phyloP scores from a whole-genome alignment of 1,140 invertebrate species.

The Brachystomella parvula region DNA sequence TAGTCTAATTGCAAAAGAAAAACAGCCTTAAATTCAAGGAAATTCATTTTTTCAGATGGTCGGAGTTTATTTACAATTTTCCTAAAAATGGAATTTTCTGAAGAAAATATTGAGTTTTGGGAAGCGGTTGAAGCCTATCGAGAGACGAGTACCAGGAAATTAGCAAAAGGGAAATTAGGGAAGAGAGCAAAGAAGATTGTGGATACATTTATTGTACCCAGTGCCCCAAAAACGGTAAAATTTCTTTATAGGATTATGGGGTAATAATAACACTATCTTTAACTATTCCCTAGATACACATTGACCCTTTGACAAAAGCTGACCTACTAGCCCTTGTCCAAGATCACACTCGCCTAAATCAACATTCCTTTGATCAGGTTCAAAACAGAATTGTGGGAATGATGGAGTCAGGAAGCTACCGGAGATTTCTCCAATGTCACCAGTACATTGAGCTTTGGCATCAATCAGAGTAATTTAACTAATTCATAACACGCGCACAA shows the following conservation, averaged over 20 bases:
- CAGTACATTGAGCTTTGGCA: background rate
- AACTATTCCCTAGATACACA: background rate
- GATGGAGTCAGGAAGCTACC: background rate
- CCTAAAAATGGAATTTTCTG: background rate
- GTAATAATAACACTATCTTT: background rate
- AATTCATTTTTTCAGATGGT: slow-evolving; percentile 1
- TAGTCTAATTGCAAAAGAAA: no score
- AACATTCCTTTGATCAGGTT: background rate
- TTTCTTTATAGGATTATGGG: background rate
- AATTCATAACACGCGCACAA: no score
- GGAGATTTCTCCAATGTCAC: background rate
- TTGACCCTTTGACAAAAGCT: background rate
- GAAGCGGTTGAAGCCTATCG: background rate
- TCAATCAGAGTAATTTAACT: no score
- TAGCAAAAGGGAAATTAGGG: no score
- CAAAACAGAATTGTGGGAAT: background rate
- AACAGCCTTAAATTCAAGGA: no score
- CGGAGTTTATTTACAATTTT: background rate
- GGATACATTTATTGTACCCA: background rate
- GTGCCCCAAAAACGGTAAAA: background rate
- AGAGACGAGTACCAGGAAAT: background rate
- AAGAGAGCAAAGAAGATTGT: background rate
- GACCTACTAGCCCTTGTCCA: background rate
- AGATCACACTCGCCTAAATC: background rate
- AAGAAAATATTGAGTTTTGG: background rate